Conservation (phyloP, 2,113 vertebrate species). For the Oreotrochilus melanogaster region DNA sequence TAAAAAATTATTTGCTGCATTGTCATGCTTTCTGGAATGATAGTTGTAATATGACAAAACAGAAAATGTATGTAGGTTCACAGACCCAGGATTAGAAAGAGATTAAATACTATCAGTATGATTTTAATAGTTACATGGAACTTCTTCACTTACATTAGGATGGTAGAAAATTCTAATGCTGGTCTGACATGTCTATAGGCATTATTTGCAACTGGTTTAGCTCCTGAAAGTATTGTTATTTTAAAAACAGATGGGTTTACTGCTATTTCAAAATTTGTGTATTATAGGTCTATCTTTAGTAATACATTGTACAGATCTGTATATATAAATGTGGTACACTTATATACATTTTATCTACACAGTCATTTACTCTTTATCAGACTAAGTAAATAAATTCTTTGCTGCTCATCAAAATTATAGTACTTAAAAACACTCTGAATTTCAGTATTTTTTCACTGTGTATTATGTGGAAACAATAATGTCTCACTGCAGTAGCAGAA, state of each 20-base stretch:
- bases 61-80: slow-evolving; percentile 27
- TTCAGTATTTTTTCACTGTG: neutral
- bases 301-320: neutral
- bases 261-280: neutral
- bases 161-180: slow-evolving; percentile 37
- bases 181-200: slow-evolving; percentile 15
- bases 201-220: slow-evolving; percentile 60
- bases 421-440: slow-evolving; percentile 27
- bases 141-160: neutral
- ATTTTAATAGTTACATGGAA: slow-evolving; percentile 35
- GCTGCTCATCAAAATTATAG: slow-evolving; percentile 53
- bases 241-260: slow-evolving; percentile 7
- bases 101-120: slow-evolving; percentile 2
- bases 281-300: neutral
- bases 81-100: slow-evolving; percentile 9
- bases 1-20: slow-evolving; percentile 14
- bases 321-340: neutral
- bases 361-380: neutral
- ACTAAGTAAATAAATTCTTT: slow-evolving; percentile 27
- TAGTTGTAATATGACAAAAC: neutral
- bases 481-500: neutral
- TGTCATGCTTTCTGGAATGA: neutral
- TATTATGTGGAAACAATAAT: neutral
- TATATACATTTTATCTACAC: neutral
- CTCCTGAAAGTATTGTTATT: slow-evolving; percentile 16